Conservation (phyloP, 2,797 vertebrate genomes). For the Borostomias antarcticus region DNA sequence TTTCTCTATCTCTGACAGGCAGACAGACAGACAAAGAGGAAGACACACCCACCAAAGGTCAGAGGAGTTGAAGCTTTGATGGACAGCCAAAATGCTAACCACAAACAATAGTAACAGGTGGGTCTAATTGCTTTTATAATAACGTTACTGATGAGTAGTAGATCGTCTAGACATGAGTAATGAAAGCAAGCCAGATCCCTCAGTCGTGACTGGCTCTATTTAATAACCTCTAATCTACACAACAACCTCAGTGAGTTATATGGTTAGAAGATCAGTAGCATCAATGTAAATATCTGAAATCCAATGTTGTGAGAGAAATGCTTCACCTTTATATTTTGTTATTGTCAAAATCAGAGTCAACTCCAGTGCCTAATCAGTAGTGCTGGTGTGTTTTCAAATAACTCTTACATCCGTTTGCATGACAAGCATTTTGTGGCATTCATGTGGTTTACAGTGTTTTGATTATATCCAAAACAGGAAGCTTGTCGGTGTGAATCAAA, state of each 20-base stretch:
- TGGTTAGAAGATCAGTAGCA: conserved; percentile 22
- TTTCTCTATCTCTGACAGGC: conserved; percentile 65
- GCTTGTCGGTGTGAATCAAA: conserved; percentile 78
- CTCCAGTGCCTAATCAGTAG: conserved; percentile 39
- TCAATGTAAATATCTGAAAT: conserved; percentile 10
- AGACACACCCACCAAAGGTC: conserved; percentile 70
- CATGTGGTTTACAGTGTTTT: conserved; percentile 79
- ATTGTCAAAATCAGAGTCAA: conserved; percentile 39
- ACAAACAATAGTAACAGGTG: conserved; percentile 76
- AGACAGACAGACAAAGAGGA: conserved; percentile 67
- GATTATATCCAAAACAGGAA: conserved; percentile 81
- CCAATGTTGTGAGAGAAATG: conserved; percentile 7
- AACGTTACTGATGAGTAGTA: conserved; percentile 67
- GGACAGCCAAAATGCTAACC: conserved; percentile 68
- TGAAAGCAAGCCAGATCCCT: conserved; percentile 41
- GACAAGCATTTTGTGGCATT: conserved; percentile 74
- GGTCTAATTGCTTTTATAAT: conserved; percentile 73
- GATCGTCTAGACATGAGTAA: conserved; percentile 73
- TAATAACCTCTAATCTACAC: conserved; percentile 34
- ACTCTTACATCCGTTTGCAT: conserved; percentile 61
- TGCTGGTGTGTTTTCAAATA: conserved; percentile 49
- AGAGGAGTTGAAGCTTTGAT: conserved; percentile 59
- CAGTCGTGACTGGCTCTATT: conserved; percentile 9
- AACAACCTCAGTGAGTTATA: conserved; percentile 25
- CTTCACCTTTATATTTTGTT: conserved; percentile 20